Base-by-base conservation (phyloP, 1,140 invertebrate species). In the Cyphomyrmex costatus region DNA sequence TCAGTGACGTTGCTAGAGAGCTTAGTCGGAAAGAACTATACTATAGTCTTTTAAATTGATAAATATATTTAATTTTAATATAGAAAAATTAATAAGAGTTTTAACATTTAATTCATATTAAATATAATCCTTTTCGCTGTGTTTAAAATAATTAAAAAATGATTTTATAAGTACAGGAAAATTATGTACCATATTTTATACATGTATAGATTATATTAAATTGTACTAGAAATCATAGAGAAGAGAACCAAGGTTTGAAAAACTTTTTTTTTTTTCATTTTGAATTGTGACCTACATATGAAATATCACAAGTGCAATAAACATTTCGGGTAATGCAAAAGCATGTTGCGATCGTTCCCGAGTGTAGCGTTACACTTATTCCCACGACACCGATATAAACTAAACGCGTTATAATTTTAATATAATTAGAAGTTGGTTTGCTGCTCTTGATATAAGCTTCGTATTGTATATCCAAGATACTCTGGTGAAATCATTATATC, bases 381-480 rank as follows among this genome's bases (percentile, higher is more conserved):
- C 46, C n/a, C 63, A 56, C 6, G 61, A 56, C 33, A 30, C n/a
- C 46, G 42, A 79, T 66, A 68, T 33, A 66, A 70, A 58, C 77
- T 80, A 70, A 68, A 80, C 77, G 21, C 27, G n/a, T 65, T 78
- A 65, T 65, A 49, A 66, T 79, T 65, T 66, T 51, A 66, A 79
- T 66, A 21, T 14, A 79, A 65, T 63, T 66, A 66, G 33, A 79
- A 66, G 60, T 79, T 79, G 46, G 7, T 66, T 30, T 79, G n/a
- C 24, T 24, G 19, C 27, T 21, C n/a, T 19, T 24, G 7, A 49
- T 49, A 60, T 49, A 30, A 78, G 42, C 16, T 24, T 53, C 27
- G 46, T 16, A 24, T 42, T 42, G 36, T 27, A 68, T 33, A 53
- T 63, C 12, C 16, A 10, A 65, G 3, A 30, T 46, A 49, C 16